These are phyloP conservation scores for Agrotis ipsilon DNA, from an alignment of 2,888 invertebrate species.

Conservation along the genomic window DNA sequence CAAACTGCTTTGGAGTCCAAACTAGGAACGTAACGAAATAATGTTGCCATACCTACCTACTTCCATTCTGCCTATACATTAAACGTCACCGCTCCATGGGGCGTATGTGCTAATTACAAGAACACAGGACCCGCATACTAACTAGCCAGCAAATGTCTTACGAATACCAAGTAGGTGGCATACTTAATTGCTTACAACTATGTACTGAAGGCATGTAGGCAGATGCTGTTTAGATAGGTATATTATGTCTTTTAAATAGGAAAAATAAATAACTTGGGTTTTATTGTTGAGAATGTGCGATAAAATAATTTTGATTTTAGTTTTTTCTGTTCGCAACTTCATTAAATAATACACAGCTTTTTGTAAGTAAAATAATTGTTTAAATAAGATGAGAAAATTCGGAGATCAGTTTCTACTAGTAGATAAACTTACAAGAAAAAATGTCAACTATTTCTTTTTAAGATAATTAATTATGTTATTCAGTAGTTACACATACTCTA, in stretches of 20 bases:
- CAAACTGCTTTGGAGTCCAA: background rate
- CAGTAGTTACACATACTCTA: too few species aligned
- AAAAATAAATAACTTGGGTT: too few species aligned
- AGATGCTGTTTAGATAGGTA: conserved; percentile 6
- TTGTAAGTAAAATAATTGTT: too few species aligned
- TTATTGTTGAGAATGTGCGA: too few species aligned
- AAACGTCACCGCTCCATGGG: conserved; percentile 52
- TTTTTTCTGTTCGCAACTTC: too few species aligned
- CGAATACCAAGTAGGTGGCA: conserved; percentile 69
- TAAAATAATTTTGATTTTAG: too few species aligned
- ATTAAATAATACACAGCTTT: too few species aligned
- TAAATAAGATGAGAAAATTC: background rate
- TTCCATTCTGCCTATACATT: conserved; percentile 41
- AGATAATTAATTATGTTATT: too few species aligned
- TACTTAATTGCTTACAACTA: conserved; percentile 66
- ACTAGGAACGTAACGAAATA: background rate
- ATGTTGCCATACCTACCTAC: conserved; percentile 25
- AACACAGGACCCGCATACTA: conserved; percentile 66
- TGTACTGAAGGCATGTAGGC: conserved; percentile 35
- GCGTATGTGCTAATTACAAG: conserved; percentile 73
- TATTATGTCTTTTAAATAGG: background rate
- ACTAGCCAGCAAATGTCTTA: conserved; percentile 59
- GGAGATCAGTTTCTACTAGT: background rate
- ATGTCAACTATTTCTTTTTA: too few species aligned
- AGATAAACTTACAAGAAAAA: too few species aligned